Percentiles rank a stretch among this genome's conserved stretches.
Evolutionary conservation across 2,888 invertebrate species (phyloP).

Genomic region (Platycheirus albimanus): DNA sequence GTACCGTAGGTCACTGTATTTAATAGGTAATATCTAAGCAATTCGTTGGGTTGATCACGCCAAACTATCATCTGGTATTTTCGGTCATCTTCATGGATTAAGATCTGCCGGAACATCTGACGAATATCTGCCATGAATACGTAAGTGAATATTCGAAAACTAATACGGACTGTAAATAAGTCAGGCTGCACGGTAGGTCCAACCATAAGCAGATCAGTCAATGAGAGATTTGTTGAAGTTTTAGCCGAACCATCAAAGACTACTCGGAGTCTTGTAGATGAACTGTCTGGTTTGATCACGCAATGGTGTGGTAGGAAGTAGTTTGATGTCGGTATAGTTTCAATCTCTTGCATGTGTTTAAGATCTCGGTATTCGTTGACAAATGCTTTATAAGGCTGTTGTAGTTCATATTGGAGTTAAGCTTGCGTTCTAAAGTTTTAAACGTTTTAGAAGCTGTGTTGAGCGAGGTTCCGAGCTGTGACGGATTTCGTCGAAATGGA

Average conservation of each 20-base stretch:
- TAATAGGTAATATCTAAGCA: background rate
- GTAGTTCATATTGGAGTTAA: constrained; percentile 1
- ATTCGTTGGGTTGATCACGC: background rate
- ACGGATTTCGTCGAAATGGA: constrained; percentile 10
- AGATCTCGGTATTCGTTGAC: background rate
- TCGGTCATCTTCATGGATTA: constrained; percentile 12
- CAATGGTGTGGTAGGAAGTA: constrained; percentile 2
- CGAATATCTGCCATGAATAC: constrained; percentile 12
- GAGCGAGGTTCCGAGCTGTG: constrained; percentile 1
- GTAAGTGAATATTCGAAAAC: constrained; percentile 18
- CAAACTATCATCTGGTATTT: constrained; percentile 5
- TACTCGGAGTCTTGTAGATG: constrained; percentile 33
- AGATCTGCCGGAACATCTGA: constrained; percentile 28
- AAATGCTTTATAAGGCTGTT: background rate
- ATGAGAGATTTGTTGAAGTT: constrained; percentile 55
- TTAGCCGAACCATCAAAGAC: constrained; percentile 48
- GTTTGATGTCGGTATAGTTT: constrained; percentile 1
- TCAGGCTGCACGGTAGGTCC: constrained; percentile 75
- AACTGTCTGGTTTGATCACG: constrained; percentile 21
- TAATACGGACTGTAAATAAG: constrained; percentile 45
- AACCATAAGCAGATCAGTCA: constrained; percentile 74
- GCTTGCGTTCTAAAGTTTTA: constrained; percentile 4
- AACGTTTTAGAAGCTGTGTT: constrained; percentile 3
- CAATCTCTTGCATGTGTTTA: background rate
- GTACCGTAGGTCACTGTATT: background rate